Percentiles rank a stretch among this genome's conserved stretches.
Evolutionary conservation across 1,140 invertebrate genomes (phyloP).

Genomic region (Dendroctonus ponderosae): DNA sequence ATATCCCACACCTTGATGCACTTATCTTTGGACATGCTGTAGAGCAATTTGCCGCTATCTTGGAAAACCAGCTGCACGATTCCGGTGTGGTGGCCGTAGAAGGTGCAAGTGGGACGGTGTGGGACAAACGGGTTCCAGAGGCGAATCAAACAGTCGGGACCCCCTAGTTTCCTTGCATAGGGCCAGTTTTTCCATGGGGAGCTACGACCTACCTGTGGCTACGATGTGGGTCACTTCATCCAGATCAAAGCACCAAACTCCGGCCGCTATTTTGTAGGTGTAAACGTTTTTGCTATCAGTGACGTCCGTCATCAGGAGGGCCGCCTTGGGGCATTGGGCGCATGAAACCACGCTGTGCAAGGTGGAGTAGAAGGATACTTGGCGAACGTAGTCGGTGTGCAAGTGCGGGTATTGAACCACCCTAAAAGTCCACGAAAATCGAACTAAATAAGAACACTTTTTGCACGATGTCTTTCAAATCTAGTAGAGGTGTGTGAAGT

Average conservation of each 20-base stretch:
- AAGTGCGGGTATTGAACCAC: slow-evolving; percentile 56
- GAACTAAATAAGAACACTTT: not conserved
- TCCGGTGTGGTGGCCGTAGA: slow-evolving; percentile 68
- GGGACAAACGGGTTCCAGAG: slow-evolving; percentile 77
- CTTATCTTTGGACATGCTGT: slow-evolving; percentile 64
- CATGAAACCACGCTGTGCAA: slow-evolving; percentile 51
- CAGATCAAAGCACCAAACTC: slow-evolving; percentile 59
- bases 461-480: not conserved
- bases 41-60: slow-evolving; percentile 52
- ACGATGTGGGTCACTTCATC: slow-evolving; percentile 59
- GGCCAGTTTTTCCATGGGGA: too few relatives aligned
- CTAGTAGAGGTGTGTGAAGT: too few relatives aligned
- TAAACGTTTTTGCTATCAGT: slow-evolving; percentile 39
- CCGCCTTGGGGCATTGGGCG: slow-evolving; percentile 53
- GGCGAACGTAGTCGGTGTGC: slow-evolving; percentile 60
- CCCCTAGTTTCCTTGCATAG: slow-evolving; percentile 47
- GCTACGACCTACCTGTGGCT: slow-evolving; percentile 55
- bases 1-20: slow-evolving; percentile 72
- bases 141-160: slow-evolving; percentile 67
- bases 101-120: slow-evolving; percentile 57
- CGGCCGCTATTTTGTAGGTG: slow-evolving; percentile 39
- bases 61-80: slow-evolving; percentile 66
- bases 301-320: slow-evolving; percentile 44
- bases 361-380: slow-evolving; percentile 61
- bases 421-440: slow-evolving; percentile 33